Evolutionary conservation across 2,888 invertebrate genomes (phyloP), one percentile per base, ranked within the genome.

Genomic region (Agrochola lota): DNA sequence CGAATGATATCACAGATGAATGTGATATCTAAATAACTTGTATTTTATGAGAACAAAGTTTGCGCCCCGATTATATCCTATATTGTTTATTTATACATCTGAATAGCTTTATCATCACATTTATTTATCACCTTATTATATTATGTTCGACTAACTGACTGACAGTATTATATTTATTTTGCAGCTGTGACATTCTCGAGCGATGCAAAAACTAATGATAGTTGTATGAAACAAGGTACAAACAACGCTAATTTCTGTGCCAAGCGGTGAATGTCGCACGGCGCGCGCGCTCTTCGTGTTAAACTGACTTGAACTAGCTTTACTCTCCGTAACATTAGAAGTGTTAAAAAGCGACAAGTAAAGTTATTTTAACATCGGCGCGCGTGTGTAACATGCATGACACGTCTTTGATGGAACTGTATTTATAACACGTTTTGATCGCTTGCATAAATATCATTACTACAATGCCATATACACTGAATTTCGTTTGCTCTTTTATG

Each of bases 131-230:
- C 40, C 11, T 64, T 77, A 75, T 67, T 77, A 75, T 17, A 60
- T 72, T 80, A 76, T 78, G 68, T 80, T 71, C 62, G 84, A 89
- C 91, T 84, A 86, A 89, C 89, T 30, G 87, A 89, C 88, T 90
- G 90, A 90, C 89, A 78, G 76, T 86, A 83, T 82, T 89, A 81
- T 91, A 90, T 93, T 94, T 94, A 91, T 91, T 92, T 96, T 95
- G 71, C 95, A 95, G 94, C 95, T 91, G 96, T 96, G 93, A 96
- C 95, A 88, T 96, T 96, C 93, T 95, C 95, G 91, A 92, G 93
- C 89, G 96, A 95, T 89, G 94, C 94, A 83, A 94, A 94, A 91
- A 87, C 90, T 90, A 94, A 90, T 88, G 91, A 91, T 92, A 91
- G 91, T 94, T 91, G 91, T 93, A 91, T 90, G 90, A 91, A 87